Conservation (phyloP, 2,113 vertebrate species). For the Tachysurus vachellii region DNA sequence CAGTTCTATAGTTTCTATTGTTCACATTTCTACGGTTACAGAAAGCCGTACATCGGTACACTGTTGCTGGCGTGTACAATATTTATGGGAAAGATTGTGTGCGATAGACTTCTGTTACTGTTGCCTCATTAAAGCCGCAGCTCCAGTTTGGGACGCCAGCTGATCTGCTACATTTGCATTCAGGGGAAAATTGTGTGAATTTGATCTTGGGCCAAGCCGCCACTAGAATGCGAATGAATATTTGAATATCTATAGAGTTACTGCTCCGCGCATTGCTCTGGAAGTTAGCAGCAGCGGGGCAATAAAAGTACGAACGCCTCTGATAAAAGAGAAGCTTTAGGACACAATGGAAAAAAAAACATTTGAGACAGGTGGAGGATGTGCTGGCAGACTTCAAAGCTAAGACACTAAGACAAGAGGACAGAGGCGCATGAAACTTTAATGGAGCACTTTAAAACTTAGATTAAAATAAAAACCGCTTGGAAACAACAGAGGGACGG, state of each 20-base stretch:
- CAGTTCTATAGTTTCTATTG: neutral
- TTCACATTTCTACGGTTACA: neutral
- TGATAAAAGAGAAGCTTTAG: slow-evolving; percentile 50
- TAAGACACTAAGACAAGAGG: slow-evolving; percentile 64
- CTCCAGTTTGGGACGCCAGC: neutral
- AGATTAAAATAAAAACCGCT: slow-evolving; percentile 65
- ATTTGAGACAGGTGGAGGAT: slow-evolving; percentile 65
- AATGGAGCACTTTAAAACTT: slow-evolving; percentile 70
- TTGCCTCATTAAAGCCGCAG: neutral
- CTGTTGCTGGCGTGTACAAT: neutral
- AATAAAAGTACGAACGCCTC: slow-evolving; percentile 40
- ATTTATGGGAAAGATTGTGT: neutral
- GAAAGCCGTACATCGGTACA: neutral
- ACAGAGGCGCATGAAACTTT: slow-evolving; percentile 62
- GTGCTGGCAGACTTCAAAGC: slow-evolving; percentile 68
- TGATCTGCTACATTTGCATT: slow-evolving; percentile 1
- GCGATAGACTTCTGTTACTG: neutral
- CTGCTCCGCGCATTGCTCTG: neutral
- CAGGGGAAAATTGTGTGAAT: neutral
- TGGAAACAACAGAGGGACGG: slow-evolving; percentile 64
- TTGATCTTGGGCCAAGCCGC: neutral
- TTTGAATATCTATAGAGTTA: slow-evolving; percentile 21
- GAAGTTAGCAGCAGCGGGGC: slow-evolving; percentile 4
- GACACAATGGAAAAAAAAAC: slow-evolving; percentile 68
- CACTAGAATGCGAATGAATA: neutral